Evolutionary conservation across 2,888 invertebrate genomes (phyloP), one percentile per base, ranked within the genome.

Genomic region (Agonopterix alstromeriana): DNA sequence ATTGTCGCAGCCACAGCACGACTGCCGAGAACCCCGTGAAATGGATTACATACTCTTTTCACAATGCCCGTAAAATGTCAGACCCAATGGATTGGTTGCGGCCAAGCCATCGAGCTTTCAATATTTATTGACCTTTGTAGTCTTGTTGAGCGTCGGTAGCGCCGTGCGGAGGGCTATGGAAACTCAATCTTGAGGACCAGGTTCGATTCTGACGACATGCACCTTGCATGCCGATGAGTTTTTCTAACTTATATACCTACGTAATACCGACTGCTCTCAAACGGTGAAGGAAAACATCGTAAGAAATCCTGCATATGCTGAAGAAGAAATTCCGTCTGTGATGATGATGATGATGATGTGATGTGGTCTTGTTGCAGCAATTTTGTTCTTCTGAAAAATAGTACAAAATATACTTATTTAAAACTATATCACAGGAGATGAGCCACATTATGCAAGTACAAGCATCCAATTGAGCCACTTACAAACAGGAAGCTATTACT

Each of bases 401-500:
- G 1, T 14, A 36, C 36, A 10, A 46, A 40, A 46, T 10, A 27
- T 27, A 43, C 17, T 14, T 36, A 35, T 8, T 27, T n/a, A 17
- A 40, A 7, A 41, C 35, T 46, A 46, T 35, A 42, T 10, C 9
- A 41, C 27, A 35, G 46, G 41, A 46, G 46, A 42, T 17, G 35
- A 40, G 47, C 42, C 10, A 17, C 36, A 49, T 49, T 42, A 48
- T 49, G 36, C 47, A 40, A 14, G 45, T 35, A 42, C 41, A 45
- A 42, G 41, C 27, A 45, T 45, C n/a, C 45, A 49, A 59, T 60
- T 58, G 52, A 58, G 55, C 50, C 53, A 56, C 53, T 57, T 53
- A 54, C 42, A 43, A 56, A 55, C 58, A 52, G 61, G 62, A 61
- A 62, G 57, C 49, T 46, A 52, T 55, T 53, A 53, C 52, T 36